A percentile compares a stretch with the other conserved stretches of the same genome.
phyloP scores from a whole-genome alignment of 2,797 vertebrate genomes.

The Capromys pilorides region DNA sequence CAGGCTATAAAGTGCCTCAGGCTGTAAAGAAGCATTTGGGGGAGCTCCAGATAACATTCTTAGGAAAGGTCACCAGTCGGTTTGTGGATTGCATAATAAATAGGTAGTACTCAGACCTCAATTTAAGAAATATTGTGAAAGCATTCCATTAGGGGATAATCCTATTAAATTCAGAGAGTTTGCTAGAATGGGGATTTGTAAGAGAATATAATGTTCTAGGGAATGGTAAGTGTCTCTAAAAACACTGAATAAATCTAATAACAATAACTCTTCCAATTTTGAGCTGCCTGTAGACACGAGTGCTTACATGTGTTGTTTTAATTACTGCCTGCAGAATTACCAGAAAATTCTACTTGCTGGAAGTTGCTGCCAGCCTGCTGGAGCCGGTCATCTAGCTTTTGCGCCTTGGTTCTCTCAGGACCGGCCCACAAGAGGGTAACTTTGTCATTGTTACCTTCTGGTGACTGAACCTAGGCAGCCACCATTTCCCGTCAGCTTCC shows the following conservation, averaged over 20 bases:
- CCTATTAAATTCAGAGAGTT: conserved; percentile 64
- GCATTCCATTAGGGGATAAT: conserved; percentile 58
- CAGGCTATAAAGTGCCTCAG: neutral
- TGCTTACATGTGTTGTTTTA: conserved; percentile 10
- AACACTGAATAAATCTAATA: conserved; percentile 38
- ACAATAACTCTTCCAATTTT: conserved; percentile 52
- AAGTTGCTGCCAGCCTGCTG: neutral
- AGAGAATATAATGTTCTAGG: conserved; percentile 52
- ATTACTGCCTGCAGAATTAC: neutral
- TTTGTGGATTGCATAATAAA: conserved; percentile 47
- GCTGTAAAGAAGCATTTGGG: neutral
- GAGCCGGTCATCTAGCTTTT: neutral
- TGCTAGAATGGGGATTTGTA: conserved; percentile 56
- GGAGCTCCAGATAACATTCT: conserved; percentile 28
- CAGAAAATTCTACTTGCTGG: neutral
- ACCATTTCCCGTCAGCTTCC: neutral
- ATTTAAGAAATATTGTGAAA: conserved; percentile 48
- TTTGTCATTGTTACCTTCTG: neutral
- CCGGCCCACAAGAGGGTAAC: neutral
- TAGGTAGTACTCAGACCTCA: conserved; percentile 51
- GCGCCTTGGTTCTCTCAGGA: neutral
- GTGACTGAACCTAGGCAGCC: neutral
- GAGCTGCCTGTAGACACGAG: conserved; percentile 35
- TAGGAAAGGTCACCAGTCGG: conserved; percentile 27
- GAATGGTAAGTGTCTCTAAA: conserved; percentile 53